Evolutionary conservation across 2,113 vertebrate species (phyloP), one percentile per base, ranked within the genome.

Genomic region (Tringa solitaria): DNA sequence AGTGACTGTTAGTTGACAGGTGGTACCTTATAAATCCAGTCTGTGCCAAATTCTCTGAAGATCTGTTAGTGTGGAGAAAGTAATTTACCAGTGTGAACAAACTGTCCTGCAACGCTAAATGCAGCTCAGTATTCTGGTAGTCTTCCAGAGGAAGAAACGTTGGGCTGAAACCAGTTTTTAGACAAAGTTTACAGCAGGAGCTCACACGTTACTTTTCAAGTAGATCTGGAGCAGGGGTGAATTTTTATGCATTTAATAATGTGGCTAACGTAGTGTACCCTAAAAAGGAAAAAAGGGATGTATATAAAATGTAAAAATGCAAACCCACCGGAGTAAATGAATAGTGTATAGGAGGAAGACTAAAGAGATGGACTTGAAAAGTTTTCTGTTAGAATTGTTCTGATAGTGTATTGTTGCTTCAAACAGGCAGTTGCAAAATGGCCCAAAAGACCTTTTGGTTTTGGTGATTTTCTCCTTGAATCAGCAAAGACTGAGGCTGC

Each of bases 21-120:
- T 96, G 87, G 89, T 91, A 93, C 84, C 93, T 84, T 93, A n/a
- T 27, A 92, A 96, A 91, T 72, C 87, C 69, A 91, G 80, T 64
- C 79, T 37, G 46, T 61, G 90, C 86, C 93, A 94, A 89, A 82
- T 75, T 56, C 87, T 72, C 73, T 45, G 57, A 84, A 93, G 94
- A 84, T 56, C 86, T 94, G 77, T 81, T 91, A 79, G 51, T 9
- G 35, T 60, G 48, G 39, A 67, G 14, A 46, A 84, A 91, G 73
- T 82, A 5, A 79, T 82, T 57, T 84, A 56, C 56, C 76, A 56
- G 32, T 54, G n/a, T 60, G 80, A 92, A 84, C 64, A 91, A 94
- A 96, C 41, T 57, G 73, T 82, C 74, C 87, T 84, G 30, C 39
- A 54, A 48, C 28, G 53, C 35, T 67, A 70, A 84, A 72, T n/a